Evolutionary conservation across 2,797 vertebrate genomes (phyloP).

Genomic region (Melanotaenia parkinsoni): DNA sequence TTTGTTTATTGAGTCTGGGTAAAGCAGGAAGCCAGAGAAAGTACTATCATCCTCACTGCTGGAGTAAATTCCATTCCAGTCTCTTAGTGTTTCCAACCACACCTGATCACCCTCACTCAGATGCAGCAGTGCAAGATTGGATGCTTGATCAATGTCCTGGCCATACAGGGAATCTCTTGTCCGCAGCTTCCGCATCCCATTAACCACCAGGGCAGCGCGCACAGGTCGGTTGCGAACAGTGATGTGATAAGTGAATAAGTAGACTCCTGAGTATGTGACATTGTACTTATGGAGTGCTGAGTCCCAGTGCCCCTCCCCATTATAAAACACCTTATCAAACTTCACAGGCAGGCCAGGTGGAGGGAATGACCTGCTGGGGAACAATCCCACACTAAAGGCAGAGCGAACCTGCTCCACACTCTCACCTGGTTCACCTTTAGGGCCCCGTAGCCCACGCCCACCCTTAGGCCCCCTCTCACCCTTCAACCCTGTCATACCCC

Average conservation of each 20-base stretch:
- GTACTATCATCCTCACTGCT: slow-evolving; percentile 93
- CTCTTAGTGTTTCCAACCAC: slow-evolving; percentile 93
- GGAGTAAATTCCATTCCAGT: slow-evolving; percentile 95
- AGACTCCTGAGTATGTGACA: slow-evolving; percentile 87
- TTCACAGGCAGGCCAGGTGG: slow-evolving; percentile 88
- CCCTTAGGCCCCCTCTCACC: slow-evolving; percentile 90
- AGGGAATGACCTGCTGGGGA: slow-evolving; percentile 90
- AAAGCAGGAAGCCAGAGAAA: slow-evolving; percentile 94
- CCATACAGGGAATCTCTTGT: slow-evolving; percentile 93
- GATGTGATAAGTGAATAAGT: slow-evolving; percentile 93
- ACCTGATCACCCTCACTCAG: slow-evolving; percentile 89
- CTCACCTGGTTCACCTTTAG: slow-evolving; percentile 87
- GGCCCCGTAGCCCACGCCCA: slow-evolving; percentile 82
- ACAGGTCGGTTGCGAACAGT: slow-evolving; percentile 92
- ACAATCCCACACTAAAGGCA: slow-evolving; percentile 91
- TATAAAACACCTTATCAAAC: slow-evolving; percentile 93
- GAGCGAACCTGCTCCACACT: slow-evolving; percentile 70
- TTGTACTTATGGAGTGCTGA: slow-evolving; percentile 89
- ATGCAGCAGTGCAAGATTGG: slow-evolving; percentile 89
- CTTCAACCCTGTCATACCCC: slow-evolving; percentile 85
- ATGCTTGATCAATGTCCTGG: slow-evolving; percentile 95
- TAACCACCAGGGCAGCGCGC: slow-evolving; percentile 87
- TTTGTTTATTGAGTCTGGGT: slow-evolving; percentile 71
- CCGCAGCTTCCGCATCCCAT: slow-evolving; percentile 85
- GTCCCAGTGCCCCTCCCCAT: slow-evolving; percentile 90